Percentiles rank a stretch among this genome's conserved stretches.
Conservation (phyloP, 2,113 vertebrate species). For the Nyctereutes procyonoides region DNA sequence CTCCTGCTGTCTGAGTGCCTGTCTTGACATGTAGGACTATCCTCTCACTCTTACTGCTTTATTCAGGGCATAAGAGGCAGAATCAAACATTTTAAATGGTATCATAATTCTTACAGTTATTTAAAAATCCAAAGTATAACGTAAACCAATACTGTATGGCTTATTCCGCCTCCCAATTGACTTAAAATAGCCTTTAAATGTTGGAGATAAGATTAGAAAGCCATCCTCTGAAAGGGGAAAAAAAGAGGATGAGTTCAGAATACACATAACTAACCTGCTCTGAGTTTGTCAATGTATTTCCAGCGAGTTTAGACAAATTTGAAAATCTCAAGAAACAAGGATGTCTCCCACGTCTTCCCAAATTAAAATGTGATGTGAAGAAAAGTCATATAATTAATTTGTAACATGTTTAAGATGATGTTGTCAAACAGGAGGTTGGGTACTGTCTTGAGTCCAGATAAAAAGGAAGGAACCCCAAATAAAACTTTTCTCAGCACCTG, state of each 20-base stretch:
- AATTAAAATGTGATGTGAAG: slow-evolving; percentile 41
- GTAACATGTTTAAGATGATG: background rate
- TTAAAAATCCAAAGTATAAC: slow-evolving; percentile 55
- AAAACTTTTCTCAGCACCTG: background rate
- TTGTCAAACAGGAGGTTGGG: slow-evolving; percentile 15
- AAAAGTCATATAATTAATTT: background rate
- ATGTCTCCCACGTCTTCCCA: background rate
- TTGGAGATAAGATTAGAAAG: background rate
- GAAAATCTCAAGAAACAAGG: slow-evolving; percentile 25
- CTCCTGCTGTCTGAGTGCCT: background rate
- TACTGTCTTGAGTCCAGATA: slow-evolving; percentile 13
- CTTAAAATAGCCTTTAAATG: background rate
- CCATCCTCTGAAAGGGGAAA: background rate
- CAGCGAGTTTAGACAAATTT: background rate
- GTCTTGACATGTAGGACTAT: background rate
- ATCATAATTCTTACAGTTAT: slow-evolving; percentile 27
- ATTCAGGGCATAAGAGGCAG: background rate
- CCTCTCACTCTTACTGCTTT: background rate
- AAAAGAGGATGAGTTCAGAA: background rate
- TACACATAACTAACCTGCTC: background rate
- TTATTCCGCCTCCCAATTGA: background rate
- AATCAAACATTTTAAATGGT: slow-evolving; percentile 49
- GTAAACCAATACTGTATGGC: slow-evolving; percentile 30
- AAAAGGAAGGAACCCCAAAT: slow-evolving; percentile 12
- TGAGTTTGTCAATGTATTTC: background rate